These are phyloP conservation scores for Petrophora chlorosata DNA, from an alignment of 2,888 invertebrate genomes.

Conservation along the genomic window DNA sequence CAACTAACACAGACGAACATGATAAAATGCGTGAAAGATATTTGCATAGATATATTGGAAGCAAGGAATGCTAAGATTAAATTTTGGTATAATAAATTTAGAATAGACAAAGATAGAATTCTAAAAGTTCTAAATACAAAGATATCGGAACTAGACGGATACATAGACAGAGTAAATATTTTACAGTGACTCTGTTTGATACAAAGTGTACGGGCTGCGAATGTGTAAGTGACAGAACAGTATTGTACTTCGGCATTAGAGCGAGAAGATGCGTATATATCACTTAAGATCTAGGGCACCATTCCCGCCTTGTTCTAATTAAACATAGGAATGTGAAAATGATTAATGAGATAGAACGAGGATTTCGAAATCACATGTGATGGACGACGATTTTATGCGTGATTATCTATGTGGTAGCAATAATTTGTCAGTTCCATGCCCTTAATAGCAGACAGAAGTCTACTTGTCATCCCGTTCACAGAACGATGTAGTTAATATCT, in stretches of 20 bases:
- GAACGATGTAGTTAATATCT: too few species aligned
- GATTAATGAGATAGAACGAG: slow-evolving; percentile 47
- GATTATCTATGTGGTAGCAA: slow-evolving; percentile 11
- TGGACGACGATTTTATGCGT: slow-evolving; percentile 4
- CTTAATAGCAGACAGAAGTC: too few species aligned
- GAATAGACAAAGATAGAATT: slow-evolving; percentile 25
- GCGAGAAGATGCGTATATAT: slow-evolving; percentile 74
- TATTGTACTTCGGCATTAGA: slow-evolving; percentile 77
- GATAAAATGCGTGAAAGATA: slow-evolving; percentile 51
- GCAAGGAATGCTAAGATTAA: slow-evolving; percentile 45
- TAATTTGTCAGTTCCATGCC: neutral
- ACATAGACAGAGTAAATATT: slow-evolving; percentile 34
- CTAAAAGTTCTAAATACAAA: too few species aligned
- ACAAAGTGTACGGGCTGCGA: slow-evolving; percentile 32
- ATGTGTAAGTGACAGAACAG: slow-evolving; percentile 57
- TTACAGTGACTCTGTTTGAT: slow-evolving; percentile 38
- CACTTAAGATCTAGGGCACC: slow-evolving; percentile 75
- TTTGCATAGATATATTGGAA: slow-evolving; percentile 49
- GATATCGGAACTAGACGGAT: slow-evolving; percentile 26
- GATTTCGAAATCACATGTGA: slow-evolving; percentile 24
- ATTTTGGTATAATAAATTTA: slow-evolving; percentile 37
- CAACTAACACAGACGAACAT: slow-evolving; percentile 45
- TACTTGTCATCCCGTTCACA: too few species aligned
- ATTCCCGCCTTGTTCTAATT: slow-evolving; percentile 71
- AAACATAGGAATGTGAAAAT: slow-evolving; percentile 54